Evolutionary conservation across 2,113 vertebrate genomes (phyloP).

Genomic region (Lipotes vexillifer): DNA sequence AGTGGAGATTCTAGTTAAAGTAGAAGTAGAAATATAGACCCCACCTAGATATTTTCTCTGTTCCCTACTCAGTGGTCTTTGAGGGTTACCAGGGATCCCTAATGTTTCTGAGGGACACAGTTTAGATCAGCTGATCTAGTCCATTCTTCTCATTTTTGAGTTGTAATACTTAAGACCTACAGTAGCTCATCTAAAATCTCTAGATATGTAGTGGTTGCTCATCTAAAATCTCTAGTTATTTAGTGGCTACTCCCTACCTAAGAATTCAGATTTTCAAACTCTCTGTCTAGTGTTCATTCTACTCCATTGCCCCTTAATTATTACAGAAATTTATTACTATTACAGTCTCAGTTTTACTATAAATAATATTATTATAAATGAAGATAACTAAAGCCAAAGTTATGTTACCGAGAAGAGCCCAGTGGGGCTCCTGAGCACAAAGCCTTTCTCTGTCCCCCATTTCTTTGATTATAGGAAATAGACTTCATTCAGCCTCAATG

Average conservation of each 20-base stretch:
- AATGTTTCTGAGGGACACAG: not conserved
- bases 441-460: too few species aligned
- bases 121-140: not conserved
- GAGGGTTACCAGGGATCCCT: not conserved
- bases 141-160: not conserved
- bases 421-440: too few species aligned
- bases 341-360: not conserved
- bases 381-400: not conserved
- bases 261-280: not conserved
- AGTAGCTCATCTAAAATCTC: not conserved
- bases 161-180: not conserved
- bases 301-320: not conserved
- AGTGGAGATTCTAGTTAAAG: not conserved
- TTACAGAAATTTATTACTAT: not conserved
- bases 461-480: too few species aligned
- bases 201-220: not conserved
- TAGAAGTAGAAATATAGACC: not conserved
- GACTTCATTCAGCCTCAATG: too few species aligned
- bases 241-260: not conserved
- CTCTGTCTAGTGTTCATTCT: not conserved
- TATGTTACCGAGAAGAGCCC: not conserved
- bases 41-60: not conserved
- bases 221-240: not conserved
- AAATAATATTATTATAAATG: not conserved
- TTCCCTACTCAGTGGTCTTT: not conserved